Conservation (phyloP, 2,113 vertebrate genomes). For the Helogale parvula region DNA sequence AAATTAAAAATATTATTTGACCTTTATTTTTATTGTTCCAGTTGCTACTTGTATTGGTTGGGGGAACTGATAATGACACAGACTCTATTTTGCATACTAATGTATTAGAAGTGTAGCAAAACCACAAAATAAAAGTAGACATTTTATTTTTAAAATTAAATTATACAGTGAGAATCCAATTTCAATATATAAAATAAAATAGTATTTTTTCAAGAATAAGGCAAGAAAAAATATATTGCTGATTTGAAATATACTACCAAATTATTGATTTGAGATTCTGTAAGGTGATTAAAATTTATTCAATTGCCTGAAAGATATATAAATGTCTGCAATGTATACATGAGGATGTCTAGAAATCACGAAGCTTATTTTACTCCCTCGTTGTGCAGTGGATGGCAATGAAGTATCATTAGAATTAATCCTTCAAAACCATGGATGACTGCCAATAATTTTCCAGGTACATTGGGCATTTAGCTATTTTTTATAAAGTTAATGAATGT, state of each 20-base stretch:
- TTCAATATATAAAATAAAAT: neutral
- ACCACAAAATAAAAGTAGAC: neutral
- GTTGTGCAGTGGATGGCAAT: neutral
- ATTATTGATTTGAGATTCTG: neutral
- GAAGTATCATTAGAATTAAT: neutral
- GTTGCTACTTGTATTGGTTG: neutral
- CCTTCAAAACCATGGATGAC: neutral
- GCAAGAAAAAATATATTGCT: neutral
- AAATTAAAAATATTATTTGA: neutral
- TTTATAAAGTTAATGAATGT: neutral
- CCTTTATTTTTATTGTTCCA: neutral
- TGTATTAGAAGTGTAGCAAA: neutral
- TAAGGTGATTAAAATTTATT: neutral
- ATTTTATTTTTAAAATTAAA: neutral
- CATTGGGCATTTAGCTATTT: neutral
- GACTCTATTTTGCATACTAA: neutral
- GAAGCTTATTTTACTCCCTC: neutral
- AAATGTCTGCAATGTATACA: neutral
- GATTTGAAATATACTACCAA: neutral
- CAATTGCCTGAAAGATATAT: neutral
- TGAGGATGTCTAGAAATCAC: neutral
- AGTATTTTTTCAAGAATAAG: neutral
- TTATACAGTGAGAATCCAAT: neutral
- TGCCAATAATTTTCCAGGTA: neutral
- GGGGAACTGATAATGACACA: neutral